A percentile compares a stretch with the other conserved stretches of the same genome.
These are phyloP conservation scores for Chouioia cunea DNA, from an alignment of 2,888 invertebrate species.

Conservation along the genomic window DNA sequence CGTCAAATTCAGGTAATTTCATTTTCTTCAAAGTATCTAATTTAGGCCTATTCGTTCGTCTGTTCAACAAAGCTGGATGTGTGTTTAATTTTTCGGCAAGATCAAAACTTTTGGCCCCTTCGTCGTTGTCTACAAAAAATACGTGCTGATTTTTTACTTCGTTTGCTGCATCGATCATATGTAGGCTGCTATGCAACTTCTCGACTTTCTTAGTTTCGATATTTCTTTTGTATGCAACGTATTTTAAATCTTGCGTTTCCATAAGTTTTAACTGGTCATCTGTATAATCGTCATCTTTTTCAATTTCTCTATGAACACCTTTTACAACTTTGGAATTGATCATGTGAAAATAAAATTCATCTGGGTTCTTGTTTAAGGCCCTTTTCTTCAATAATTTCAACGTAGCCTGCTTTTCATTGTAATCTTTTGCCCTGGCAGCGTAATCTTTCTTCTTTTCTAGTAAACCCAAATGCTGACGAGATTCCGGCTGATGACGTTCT, in stretches of 20 bases:
- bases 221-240: constrained; percentile 87
- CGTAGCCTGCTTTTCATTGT: constrained; percentile 85
- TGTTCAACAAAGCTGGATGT: constrained; percentile 78
- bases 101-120: constrained; percentile 76
- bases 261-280: constrained; percentile 89
- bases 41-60: constrained; percentile 79
- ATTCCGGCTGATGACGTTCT: constrained; percentile 87
- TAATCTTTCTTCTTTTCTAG: constrained; percentile 94
- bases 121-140: constrained; percentile 80
- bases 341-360: constrained; percentile 99
- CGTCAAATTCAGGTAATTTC: constrained; percentile 73
- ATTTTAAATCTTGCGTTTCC: constrained; percentile 92
- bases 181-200: constrained; percentile 81
- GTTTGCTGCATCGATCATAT: constrained; percentile 83
- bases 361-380: constrained; percentile 93
- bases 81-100: constrained; percentile 80
- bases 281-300: constrained; percentile 80
- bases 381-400: constrained; percentile 85
- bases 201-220: constrained; percentile 85
- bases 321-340: constrained; percentile 82
- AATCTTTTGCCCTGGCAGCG: constrained; percentile 81
- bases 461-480: constrained; percentile 82
- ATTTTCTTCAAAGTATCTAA: constrained; percentile 73
- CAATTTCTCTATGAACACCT: constrained; percentile 74
- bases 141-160: constrained; percentile 81